phyloP scores from a whole-genome alignment of 2,888 invertebrate genomes.

The Conomelus anceps region DNA sequence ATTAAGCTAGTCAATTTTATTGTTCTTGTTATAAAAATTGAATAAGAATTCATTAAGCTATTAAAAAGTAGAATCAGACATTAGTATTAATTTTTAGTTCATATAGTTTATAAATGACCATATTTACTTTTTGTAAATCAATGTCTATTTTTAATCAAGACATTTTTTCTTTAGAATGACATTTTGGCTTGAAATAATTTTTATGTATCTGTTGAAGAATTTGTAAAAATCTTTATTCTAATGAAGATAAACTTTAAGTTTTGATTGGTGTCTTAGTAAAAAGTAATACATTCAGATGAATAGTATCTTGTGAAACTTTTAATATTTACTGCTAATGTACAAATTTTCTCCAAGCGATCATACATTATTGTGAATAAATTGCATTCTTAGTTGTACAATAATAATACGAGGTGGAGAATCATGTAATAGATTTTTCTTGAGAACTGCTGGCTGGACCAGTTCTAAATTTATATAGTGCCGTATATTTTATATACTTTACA shows the following conservation, averaged over 20 bases:
- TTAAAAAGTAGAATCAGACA: background rate
- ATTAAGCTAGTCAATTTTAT: background rate
- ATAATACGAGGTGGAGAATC: background rate
- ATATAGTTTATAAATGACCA: background rate
- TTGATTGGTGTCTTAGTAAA: background rate
- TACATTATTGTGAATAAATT: background rate
- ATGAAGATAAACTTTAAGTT: background rate
- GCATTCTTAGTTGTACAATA: background rate
- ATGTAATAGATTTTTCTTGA: background rate
- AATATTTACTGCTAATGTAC: background rate
- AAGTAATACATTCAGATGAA: background rate
- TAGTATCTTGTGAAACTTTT: background rate
- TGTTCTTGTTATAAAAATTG: background rate
- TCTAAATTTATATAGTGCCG: background rate
- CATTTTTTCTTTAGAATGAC: background rate
- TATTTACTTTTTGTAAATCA: background rate
- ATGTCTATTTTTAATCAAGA: background rate
- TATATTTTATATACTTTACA: background rate
- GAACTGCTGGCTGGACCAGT: background rate
- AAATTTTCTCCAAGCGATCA: background rate
- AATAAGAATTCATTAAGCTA: background rate
- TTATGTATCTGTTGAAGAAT: too few relatives aligned
- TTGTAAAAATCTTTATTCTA: background rate
- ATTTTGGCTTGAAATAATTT: background rate
- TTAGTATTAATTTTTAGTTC: background rate